Conservation (phyloP, 92 coral and sea anemone genomes). For the Zoanthus sansibaricus region DNA sequence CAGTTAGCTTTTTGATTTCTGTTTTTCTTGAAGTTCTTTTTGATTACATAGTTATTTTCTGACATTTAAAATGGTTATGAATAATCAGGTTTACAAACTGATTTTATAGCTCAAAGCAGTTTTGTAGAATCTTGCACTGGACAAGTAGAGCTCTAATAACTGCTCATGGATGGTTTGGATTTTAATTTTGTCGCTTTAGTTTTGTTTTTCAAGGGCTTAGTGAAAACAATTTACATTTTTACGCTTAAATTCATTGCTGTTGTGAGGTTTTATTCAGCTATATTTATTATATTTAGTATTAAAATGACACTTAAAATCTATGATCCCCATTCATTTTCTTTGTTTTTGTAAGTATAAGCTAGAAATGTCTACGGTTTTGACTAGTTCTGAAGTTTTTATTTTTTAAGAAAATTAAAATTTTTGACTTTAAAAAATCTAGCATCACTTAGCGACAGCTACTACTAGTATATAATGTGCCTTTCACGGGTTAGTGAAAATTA, state of each 20-base stretch:
- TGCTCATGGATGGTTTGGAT: conserved; percentile 1
- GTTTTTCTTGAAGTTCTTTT: neutral
- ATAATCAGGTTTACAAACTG: neutral
- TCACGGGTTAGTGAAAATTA: no score
- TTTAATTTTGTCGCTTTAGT: conserved; percentile 1
- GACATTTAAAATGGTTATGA: neutral
- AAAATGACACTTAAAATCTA: conserved; percentile 1
- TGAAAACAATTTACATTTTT: neutral
- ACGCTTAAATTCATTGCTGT: neutral
- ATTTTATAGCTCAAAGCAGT: neutral
- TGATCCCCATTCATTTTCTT: no score
- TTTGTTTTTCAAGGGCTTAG: conserved; percentile 3
- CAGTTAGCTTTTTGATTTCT: neutral
- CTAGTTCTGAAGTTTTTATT: no score
- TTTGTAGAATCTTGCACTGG: conserved; percentile 4
- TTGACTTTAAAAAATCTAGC: no score
- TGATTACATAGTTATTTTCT: neutral
- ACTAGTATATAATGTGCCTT: no score
- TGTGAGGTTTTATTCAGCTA: conserved; percentile 1
- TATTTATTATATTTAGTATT: neutral
- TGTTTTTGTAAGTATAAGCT: no score
- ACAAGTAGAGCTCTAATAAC: conserved; percentile 5
- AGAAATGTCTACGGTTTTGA: no score
- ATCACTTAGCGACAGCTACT: no score
- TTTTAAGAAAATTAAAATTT: no score